Conservation (phyloP, 2,888 invertebrate genomes). For the Drosophila heteroneura region DNA sequence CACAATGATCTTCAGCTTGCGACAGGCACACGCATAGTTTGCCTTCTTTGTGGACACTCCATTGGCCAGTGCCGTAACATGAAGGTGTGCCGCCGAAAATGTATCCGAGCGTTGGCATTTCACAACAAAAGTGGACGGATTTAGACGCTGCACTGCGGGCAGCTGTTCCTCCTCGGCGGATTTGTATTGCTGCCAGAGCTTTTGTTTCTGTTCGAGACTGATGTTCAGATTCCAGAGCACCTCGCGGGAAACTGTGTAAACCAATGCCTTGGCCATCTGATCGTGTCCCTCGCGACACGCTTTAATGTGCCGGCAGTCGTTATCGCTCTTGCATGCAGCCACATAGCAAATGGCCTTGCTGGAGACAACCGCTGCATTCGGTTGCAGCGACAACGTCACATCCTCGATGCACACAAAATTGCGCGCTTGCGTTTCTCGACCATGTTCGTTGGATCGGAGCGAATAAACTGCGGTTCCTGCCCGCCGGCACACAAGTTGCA, state of each 20-base stretch:
- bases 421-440: constrained; percentile 87
- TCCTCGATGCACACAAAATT: constrained; percentile 89
- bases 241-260: constrained; percentile 74
- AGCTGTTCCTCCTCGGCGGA: constrained; percentile 65
- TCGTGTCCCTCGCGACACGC: constrained; percentile 62
- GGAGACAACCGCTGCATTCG: constrained; percentile 82
- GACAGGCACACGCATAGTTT: constrained; percentile 82
- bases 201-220: constrained; percentile 74
- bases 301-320: constrained; percentile 82
- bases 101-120: constrained; percentile 79
- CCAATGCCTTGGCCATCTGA: constrained; percentile 69
- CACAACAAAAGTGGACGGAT: constrained; percentile 81
- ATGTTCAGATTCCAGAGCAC: constrained; percentile 83
- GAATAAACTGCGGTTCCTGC: constrained; percentile 88
- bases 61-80: constrained; percentile 79
- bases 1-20: constrained; percentile 83
- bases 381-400: constrained; percentile 83
- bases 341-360: constrained; percentile 79
- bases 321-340: constrained; percentile 77
- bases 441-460: constrained; percentile 89
- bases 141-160: constrained; percentile 83
- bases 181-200: constrained; percentile 82
- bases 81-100: constrained; percentile 83
- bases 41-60: constrained; percentile 66
- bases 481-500: constrained; percentile 87